Evolutionary conservation across 1,140 invertebrate species (phyloP).

Genomic region (Panulirus ornatus): DNA sequence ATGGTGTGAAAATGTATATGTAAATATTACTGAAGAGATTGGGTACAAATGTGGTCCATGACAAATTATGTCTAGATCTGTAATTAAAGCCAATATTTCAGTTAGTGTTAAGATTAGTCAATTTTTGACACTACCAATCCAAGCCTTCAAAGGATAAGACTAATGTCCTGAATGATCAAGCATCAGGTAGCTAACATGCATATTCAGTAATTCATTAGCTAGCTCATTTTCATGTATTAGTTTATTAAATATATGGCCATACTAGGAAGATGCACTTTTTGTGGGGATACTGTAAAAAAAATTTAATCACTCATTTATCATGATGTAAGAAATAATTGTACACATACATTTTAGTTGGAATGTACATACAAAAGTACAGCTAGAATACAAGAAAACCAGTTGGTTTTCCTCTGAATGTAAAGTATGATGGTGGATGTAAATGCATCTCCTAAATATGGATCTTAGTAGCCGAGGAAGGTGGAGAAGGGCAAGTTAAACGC

Average conservation of each 20-base stretch:
- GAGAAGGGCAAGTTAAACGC: slow-evolving; percentile 64
- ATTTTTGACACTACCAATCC: slow-evolving; percentile 16
- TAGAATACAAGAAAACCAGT: background rate
- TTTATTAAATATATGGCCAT: slow-evolving; percentile 17
- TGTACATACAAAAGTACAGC: background rate
- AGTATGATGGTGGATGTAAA: background rate
- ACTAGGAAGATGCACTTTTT: slow-evolving; percentile 1
- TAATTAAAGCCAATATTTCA: background rate
- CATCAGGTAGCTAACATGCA: slow-evolving; percentile 6
- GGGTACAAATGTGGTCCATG: background rate
- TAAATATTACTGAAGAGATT: background rate
- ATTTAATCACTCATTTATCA: background rate
- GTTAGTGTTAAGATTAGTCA: slow-evolving; percentile 14
- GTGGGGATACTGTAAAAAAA: background rate
- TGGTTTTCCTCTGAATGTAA: background rate
- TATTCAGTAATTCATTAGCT: background rate
- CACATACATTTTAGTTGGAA: background rate
- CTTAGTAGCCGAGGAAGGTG: slow-evolving; percentile 58
- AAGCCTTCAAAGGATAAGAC: slow-evolving; percentile 12
- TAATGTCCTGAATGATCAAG: background rate
- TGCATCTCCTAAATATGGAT: slow-evolving; percentile 26
- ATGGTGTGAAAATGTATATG: background rate
- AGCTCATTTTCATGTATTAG: slow-evolving; percentile 9
- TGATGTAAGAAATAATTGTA: background rate
- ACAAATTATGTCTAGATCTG: background rate